Percentiles rank a stretch among this genome's conserved stretches.
Conservation (phyloP, 2,113 vertebrate species). For the Electrona antarctica region DNA sequence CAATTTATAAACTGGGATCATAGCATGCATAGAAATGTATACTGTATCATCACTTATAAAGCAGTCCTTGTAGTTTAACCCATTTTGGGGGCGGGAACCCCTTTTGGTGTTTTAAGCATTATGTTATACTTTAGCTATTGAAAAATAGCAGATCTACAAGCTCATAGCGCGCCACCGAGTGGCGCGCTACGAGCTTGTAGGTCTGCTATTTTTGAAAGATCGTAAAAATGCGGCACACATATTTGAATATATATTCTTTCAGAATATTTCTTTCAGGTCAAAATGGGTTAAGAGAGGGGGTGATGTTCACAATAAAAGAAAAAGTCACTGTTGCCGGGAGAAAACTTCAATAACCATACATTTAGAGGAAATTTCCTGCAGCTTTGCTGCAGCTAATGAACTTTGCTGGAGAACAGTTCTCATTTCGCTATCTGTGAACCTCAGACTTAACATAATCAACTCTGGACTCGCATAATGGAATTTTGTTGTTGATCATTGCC, state of each 20-base stretch:
- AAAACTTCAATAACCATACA: not conserved
- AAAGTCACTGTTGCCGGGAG: not conserved
- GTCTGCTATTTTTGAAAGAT: too few species aligned
- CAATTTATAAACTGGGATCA: too few species aligned
- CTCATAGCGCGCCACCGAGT: too few species aligned
- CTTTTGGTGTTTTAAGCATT: too few species aligned
- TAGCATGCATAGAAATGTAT: not conserved
- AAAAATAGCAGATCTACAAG: too few species aligned
- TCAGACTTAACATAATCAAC: constrained; percentile 12
- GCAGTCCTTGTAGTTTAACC: not conserved
- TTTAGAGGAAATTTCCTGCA: not conserved
- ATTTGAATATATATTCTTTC: too few species aligned
- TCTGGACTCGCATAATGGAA: constrained; percentile 6
- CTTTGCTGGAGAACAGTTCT: constrained; percentile 22
- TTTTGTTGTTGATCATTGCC: constrained; percentile 6
- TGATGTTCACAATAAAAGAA: not conserved
- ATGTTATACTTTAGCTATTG: too few species aligned
- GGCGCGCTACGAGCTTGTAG: too few species aligned
- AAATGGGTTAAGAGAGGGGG: not conserved
- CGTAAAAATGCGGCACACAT: too few species aligned
- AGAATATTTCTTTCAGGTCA: too few species aligned
- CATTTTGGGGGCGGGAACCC: too few species aligned
- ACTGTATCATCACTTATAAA: not conserved
- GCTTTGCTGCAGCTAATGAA: constrained; percentile 11
- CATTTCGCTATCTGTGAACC: constrained; percentile 14